Base-by-base conservation (phyloP, 2,113 vertebrate species). In the Erythrocercus mccallii region DNA sequence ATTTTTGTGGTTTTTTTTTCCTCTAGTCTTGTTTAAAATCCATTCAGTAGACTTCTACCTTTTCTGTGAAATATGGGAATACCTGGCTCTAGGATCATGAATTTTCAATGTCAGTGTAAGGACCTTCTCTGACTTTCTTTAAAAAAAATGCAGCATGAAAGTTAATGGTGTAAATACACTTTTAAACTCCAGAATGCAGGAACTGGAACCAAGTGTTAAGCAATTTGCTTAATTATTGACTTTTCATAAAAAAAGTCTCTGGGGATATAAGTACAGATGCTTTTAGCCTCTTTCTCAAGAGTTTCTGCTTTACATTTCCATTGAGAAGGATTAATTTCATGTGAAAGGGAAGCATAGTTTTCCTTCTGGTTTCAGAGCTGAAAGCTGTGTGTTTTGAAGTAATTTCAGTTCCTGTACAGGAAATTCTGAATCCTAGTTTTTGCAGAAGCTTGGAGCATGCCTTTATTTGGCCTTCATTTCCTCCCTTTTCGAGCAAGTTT, bases 181-280 rank as follows among this genome's bases (percentile, higher is more conserved):
- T 98, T 97, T 97, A 95, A 97, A 97, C 97, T 98, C 98, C 98
- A 98, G 98, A 97, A 97, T 93, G 97, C 97, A 97, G 96, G 97
- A 97, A 97, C 97, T 98, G 97, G 98, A 98, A 98, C 97, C 96
- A 97, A 97, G 94, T 97, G 98, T 98, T 98, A 98, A 98, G 98
- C 98, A 98, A 98, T 98, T 98, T 98, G 98, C 98, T 98, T 98
- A 98, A 98, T 98, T 98, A 98, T 98, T 98, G 98, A 98, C 98
- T 98, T 98, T 98, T 98, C 97, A 90, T 97, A 97, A 97, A 97
- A 98, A 98, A 98, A 98, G 98, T 98, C 98, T 97, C 88, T 92
- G 97, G 97, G 96, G 86, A 97, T 96, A 92, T 94, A 97, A 93
- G 97, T 85, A 97, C 97, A 98, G 98, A 98, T 96, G 97, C 97